Evolutionary conservation across 2,113 vertebrate species (phyloP).

Genomic region (Centropus unirufus): DNA sequence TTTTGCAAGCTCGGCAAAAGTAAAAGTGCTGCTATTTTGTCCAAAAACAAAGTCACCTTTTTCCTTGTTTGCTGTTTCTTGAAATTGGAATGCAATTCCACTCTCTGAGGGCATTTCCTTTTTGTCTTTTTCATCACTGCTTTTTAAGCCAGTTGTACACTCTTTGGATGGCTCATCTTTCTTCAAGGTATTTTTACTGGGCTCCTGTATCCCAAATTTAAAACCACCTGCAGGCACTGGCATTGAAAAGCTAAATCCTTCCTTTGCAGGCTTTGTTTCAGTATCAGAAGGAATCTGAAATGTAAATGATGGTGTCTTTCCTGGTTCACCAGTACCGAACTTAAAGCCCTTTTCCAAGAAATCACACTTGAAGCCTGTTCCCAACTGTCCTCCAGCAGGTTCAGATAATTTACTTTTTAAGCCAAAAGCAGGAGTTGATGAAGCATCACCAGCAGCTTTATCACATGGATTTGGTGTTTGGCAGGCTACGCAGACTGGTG

Average conservation of each 20-base stretch:
- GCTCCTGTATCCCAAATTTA: constrained; percentile 90
- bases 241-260: constrained; percentile 85
- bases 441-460: constrained; percentile 57
- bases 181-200: constrained; percentile 62
- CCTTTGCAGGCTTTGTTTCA: constrained; percentile 74
- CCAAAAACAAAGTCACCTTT: constrained; percentile 80
- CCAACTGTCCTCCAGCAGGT: constrained; percentile 69
- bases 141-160: constrained; percentile 76
- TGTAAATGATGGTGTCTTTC: constrained; percentile 76
- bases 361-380: constrained; percentile 80
- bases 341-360: constrained; percentile 80
- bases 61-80: constrained; percentile 52
- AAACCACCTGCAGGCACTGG: constrained; percentile 76
- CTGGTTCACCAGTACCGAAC: constrained; percentile 83
- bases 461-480: constrained; percentile 75
- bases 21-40: constrained; percentile 78
- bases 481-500: constrained; percentile 79
- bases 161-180: constrained; percentile 56
- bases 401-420: constrained; percentile 75
- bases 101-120: constrained; percentile 68
- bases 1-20: constrained; percentile 92
- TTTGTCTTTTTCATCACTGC: constrained; percentile 79
- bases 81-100: constrained; percentile 19
- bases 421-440: constrained; percentile 74
- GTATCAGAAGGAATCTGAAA: constrained; percentile 74